Conservation (phyloP, 2,113 vertebrate species). For the Rissa tridactyla region DNA sequence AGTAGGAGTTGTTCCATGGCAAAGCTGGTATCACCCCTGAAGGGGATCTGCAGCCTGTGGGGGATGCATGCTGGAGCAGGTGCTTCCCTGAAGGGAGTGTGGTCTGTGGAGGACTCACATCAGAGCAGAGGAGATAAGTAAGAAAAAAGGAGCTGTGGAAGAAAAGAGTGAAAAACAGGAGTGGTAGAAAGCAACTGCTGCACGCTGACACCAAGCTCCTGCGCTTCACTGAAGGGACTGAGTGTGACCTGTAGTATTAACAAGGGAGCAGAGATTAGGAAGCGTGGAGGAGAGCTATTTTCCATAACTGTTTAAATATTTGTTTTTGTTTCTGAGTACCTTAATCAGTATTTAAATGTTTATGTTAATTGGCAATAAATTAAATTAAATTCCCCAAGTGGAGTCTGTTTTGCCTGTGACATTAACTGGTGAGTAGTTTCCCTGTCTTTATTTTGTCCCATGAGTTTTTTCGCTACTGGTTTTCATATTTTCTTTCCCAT, state of each 20-base stretch:
- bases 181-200: background rate
- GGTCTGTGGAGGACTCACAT: background rate
- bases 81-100: background rate
- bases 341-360: background rate
- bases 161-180: background rate
- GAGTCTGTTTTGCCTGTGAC: background rate
- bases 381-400: background rate
- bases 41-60: accelerated
- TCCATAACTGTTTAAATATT: background rate
- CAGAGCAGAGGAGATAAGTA: background rate
- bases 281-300: background rate
- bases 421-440: background rate
- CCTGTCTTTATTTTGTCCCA: background rate
- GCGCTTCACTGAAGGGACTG: background rate
- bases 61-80: accelerated
- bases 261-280: background rate
- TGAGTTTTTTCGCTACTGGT: background rate
- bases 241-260: background rate
- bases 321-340: background rate
- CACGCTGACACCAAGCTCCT: background rate
- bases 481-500: background rate
- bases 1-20: accelerated
- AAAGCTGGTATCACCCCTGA: background rate
- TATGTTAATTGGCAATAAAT: background rate
- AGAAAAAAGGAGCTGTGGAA: background rate